Conservation (phyloP, 2,888 invertebrate species). For the Dioctria rufipes region DNA sequence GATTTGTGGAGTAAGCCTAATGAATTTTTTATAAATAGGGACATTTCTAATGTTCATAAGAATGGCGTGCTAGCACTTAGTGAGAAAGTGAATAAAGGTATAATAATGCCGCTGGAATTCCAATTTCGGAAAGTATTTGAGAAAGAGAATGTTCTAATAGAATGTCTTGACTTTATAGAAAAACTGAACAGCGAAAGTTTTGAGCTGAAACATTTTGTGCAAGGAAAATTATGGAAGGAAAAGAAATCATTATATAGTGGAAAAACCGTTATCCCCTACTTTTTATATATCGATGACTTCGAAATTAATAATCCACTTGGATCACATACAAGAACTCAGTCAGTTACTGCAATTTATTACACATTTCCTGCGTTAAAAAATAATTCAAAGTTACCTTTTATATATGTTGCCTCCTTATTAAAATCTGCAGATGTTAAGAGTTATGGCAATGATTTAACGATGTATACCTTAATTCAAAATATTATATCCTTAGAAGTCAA, state of each 20-base stretch:
- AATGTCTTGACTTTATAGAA: no score
- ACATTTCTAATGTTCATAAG: no score
- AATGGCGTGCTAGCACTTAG: no score
- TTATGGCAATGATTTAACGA: neutral
- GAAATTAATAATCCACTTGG: neutral
- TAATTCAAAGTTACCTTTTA: neutral
- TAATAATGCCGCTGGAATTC: no score
- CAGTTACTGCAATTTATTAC: neutral
- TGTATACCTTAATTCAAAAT: neutral
- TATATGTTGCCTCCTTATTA: neutral
- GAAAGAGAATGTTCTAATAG: no score
- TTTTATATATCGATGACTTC: neutral
- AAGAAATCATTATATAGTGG: conserved; percentile 44
- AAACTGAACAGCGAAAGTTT: no score
- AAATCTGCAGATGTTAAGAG: conserved; percentile 4
- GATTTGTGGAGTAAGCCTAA: no score
- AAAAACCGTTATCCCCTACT: conserved; percentile 1
- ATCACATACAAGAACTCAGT: neutral
- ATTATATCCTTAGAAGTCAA: neutral
- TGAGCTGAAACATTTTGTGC: no score
- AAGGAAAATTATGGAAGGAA: no score
- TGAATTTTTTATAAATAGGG: no score
- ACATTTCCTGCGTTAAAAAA: neutral
- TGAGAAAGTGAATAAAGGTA: no score
- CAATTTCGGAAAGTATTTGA: no score